phyloP scores from a whole-genome alignment of 2,113 vertebrate genomes.

The Mesembrinibis cayennensis region DNA sequence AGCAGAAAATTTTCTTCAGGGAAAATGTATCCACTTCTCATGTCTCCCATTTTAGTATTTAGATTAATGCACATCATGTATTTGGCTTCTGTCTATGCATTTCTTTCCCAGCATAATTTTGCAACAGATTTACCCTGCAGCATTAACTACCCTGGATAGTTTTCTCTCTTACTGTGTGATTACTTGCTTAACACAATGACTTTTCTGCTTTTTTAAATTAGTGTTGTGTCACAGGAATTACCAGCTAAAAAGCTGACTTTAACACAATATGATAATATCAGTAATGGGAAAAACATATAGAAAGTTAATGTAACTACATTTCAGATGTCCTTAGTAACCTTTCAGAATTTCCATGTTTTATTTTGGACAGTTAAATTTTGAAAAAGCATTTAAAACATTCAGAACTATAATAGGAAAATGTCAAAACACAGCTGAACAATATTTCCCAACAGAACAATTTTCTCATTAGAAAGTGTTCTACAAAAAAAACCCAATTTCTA shows the following conservation, averaged over 20 bases:
- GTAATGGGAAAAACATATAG: neutral
- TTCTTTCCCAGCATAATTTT: conserved; percentile 42
- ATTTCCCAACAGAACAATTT: neutral
- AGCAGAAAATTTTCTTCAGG: conserved; percentile 8
- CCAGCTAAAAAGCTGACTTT: neutral
- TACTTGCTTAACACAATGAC: conserved; percentile 45
- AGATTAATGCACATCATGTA: conserved; percentile 32
- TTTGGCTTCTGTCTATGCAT: conserved; percentile 44
- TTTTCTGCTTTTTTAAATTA: conserved; percentile 6
- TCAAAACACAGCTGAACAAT: neutral
- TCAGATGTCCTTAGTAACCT: neutral
- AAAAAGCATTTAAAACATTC: neutral
- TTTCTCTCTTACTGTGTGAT: conserved; percentile 37
- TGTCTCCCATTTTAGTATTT: conserved; percentile 32
- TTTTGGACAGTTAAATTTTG: neutral
- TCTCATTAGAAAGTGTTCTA: neutral
- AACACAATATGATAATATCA: neutral
- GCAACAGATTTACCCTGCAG: conserved; percentile 52
- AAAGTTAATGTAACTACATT: neutral
- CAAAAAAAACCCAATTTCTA: neutral
- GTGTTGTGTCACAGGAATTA: conserved; percentile 4
- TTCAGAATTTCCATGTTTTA: neutral
- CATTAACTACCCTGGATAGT: conserved; percentile 39
- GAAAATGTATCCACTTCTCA: neutral
- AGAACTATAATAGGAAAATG: neutral